A percentile compares a stretch with the other conserved stretches of the same genome.
Conservation (phyloP, 2,888 invertebrate species). For the Caenorhabditis sinica region DNA sequence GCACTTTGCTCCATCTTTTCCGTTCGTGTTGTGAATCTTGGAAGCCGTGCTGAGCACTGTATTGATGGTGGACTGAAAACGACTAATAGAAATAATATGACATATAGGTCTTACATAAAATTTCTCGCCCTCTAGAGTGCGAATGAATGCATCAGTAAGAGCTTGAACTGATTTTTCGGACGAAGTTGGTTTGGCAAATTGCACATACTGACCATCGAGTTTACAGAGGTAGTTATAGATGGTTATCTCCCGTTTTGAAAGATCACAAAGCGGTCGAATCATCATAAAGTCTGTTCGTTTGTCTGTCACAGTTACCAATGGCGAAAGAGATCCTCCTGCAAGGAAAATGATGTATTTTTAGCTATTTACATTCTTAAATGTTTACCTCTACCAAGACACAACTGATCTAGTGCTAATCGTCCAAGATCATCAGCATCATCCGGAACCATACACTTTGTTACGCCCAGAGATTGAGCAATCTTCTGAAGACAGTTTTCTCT, state of each 20-base stretch:
- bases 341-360: too few species aligned
- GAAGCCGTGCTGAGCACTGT: slow-evolving; percentile 74
- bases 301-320: slow-evolving; percentile 65
- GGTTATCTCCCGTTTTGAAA: slow-evolving; percentile 71
- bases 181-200: background rate
- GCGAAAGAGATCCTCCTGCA: slow-evolving; percentile 51
- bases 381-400: slow-evolving; percentile 76
- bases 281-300: slow-evolving; percentile 63
- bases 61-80: slow-evolving; percentile 73
- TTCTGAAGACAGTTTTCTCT: slow-evolving; percentile 58
- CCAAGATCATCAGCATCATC: slow-evolving; percentile 74
- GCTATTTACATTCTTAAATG: background rate
- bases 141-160: slow-evolving; percentile 68
- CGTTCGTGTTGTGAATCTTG: slow-evolving; percentile 67
- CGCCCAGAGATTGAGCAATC: slow-evolving; percentile 26
- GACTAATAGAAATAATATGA: too few species aligned
- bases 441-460: slow-evolving; percentile 69
- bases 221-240: slow-evolving; percentile 67
- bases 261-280: slow-evolving; percentile 75
- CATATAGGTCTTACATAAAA: slow-evolving; percentile 59
- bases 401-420: slow-evolving; percentile 67
- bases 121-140: slow-evolving; percentile 67
- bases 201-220: slow-evolving; percentile 57
- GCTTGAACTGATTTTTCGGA: slow-evolving; percentile 65
- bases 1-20: slow-evolving; percentile 19